Conservation (phyloP, 1,140 invertebrate species). For the Hyphantria cunea region DNA sequence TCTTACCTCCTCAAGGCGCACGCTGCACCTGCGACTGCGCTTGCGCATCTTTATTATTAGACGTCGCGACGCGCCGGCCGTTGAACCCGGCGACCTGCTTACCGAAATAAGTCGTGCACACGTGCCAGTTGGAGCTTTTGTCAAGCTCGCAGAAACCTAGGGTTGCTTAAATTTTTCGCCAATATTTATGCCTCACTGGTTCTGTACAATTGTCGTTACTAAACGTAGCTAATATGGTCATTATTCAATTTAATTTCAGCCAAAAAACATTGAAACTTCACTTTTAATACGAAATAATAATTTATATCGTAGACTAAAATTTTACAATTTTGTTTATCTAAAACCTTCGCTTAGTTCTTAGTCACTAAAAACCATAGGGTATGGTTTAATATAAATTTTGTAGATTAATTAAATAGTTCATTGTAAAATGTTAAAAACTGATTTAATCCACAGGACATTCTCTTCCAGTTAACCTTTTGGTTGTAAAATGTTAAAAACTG, state of each 20-base stretch:
- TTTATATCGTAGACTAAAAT: no score
- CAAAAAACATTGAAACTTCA: no score
- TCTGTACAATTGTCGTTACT: not conserved
- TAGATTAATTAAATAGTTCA: no score
- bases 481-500: no score
- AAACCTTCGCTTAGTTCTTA: no score
- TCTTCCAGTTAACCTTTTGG: no score
- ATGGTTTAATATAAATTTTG: not conserved
- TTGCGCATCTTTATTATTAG: conserved; percentile 59
- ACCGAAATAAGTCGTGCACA: conserved; percentile 64
- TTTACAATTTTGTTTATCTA: no score
- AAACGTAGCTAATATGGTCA: no score
- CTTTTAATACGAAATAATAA: no score
- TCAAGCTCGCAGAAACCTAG: conserved; percentile 24
- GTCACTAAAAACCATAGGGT: not conserved
- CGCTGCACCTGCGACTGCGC: conserved; percentile 55
- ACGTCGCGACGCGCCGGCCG: conserved; percentile 65
- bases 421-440: no score
- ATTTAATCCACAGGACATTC: no score
- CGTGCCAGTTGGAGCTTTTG: conserved; percentile 45
- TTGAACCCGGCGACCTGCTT: conserved; percentile 68
- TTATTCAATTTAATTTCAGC: no score
- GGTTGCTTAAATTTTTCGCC: conserved; percentile 3
- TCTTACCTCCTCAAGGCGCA: conserved; percentile 2
- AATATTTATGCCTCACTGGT: conserved; percentile 7